phyloP scores from a whole-genome alignment of 1,140 invertebrate species.

The Leptinotarsa defecta region DNA sequence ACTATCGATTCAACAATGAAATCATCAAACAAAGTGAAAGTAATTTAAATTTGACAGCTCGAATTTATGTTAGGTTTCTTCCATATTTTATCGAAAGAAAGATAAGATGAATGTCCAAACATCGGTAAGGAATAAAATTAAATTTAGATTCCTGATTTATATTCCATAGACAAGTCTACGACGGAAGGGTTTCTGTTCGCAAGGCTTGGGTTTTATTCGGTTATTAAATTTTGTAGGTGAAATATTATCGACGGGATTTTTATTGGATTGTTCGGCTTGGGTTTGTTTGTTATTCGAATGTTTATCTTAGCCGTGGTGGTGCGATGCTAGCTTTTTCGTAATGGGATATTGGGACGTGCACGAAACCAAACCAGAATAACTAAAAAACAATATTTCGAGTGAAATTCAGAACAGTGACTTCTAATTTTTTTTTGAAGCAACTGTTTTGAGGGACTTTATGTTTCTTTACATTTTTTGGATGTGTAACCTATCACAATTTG shows the following conservation, averaged over 20 bases:
- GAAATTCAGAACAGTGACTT: no score
- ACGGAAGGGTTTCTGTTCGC: background rate
- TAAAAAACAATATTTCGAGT: no score
- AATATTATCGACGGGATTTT: background rate
- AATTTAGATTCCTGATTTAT: slow-evolving; percentile 36
- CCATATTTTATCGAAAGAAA: slow-evolving; percentile 34
- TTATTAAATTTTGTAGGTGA: slow-evolving; percentile 13
- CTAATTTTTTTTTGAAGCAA: no score
- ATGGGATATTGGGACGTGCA: no score
- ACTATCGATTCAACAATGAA: background rate
- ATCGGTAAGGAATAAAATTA: slow-evolving; percentile 34
- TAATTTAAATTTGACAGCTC: slow-evolving; percentile 33
- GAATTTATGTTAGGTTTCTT: slow-evolving; percentile 32
- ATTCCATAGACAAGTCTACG: slow-evolving; percentile 18
- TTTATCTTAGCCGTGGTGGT: no score
- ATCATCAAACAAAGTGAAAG: background rate
- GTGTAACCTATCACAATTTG: no score
- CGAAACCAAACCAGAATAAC: no score
- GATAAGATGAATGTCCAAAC: slow-evolving; percentile 37
- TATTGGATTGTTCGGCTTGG: background rate
- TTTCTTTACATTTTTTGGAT: no score
- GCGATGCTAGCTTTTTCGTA: no score
- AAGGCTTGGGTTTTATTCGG: background rate
- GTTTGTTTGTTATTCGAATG: no score
- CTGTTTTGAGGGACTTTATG: no score